Base-by-base conservation (phyloP, 2,888 invertebrate species). In the Nezara viridula region DNA sequence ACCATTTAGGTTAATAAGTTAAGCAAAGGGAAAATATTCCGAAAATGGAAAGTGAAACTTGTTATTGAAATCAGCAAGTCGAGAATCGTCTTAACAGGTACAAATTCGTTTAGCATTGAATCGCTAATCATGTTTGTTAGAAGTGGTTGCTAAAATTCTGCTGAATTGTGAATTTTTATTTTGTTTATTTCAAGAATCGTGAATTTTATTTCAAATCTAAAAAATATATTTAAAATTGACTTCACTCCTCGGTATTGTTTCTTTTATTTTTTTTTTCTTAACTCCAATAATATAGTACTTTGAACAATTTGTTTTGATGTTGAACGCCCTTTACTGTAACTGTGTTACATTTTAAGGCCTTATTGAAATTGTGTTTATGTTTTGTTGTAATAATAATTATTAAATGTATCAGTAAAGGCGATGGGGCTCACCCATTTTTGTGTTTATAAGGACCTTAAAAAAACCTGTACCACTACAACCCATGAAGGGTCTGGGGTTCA, bases 1-100 rank as follows among this genome's bases (percentile, higher is more conserved):
- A 60, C 32, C 27, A 66, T 5, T 37, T 37, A 37, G 0, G 66
- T 73, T 73, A 73, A 73, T 73, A 37, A 21, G 32, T 73, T 73
- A 21, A 37, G 37, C 66, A 73, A 73, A 73, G 6, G 37, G 66
- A 73, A 73, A 73, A 37, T 73, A 37, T 37, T 73, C 7, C 66
- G 16, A 73, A 60, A 73, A 19, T 37, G 66, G 32, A 73, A 73
- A 73, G 66, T 32, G 66, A 73, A 73, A 73, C 66, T 73, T 73
- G 66, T 73, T 73, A 73, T 73, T 19, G 19, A 73, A 73, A 37
- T 27, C 14, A n/a, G 27, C 27, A 66, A 32, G 66, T 66, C 66
- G 66, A 73, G 32, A 73, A 19, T 73, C 37, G 12, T 73, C 37
- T 7, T 73, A 73, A 37, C 66, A 73, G 32, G 66, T 73, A 37